These are phyloP conservation scores for Cantharis flavilabris DNA, from an alignment of 2,888 invertebrate species.

Conservation along the genomic window DNA sequence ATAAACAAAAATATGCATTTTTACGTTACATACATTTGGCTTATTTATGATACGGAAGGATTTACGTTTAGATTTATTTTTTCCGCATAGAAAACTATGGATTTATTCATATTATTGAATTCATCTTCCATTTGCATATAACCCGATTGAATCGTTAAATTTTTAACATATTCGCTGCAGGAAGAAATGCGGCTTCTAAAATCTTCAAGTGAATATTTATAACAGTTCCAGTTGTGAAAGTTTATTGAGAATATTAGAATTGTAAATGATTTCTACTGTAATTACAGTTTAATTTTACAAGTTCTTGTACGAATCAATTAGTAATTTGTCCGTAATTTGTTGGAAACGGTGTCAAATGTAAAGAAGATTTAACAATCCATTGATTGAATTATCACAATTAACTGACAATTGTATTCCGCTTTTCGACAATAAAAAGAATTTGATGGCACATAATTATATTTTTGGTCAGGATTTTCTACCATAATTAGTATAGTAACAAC, in stretches of 20 bases:
- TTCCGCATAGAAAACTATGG: not conserved
- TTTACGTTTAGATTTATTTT: not conserved
- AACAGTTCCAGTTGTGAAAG: not conserved
- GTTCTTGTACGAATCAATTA: constrained; percentile 6
- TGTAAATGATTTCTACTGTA: not conserved
- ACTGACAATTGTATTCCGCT: not conserved
- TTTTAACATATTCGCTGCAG: not conserved
- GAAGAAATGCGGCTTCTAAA: not conserved
- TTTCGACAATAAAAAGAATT: not conserved
- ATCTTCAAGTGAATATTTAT: not conserved
- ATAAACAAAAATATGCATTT: not conserved
- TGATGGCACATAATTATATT: not conserved
- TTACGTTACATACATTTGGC: not conserved
- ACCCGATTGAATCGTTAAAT: not conserved
- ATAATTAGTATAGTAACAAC: not conserved
- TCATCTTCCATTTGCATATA: not conserved
- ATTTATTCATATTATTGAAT: not conserved
- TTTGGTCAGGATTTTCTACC: not conserved
- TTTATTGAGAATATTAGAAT: not conserved
- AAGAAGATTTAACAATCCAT: not conserved
- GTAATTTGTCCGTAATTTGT: constrained; percentile 11
- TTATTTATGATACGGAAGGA: not conserved
- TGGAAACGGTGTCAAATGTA: constrained; percentile 9
- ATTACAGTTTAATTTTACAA: not conserved
- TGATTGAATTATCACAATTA: not conserved